Evolutionary conservation across 2,888 invertebrate genomes (phyloP), one percentile per base, ranked within the genome.

Genomic region (Drosophila pseudotakahashii): DNA sequence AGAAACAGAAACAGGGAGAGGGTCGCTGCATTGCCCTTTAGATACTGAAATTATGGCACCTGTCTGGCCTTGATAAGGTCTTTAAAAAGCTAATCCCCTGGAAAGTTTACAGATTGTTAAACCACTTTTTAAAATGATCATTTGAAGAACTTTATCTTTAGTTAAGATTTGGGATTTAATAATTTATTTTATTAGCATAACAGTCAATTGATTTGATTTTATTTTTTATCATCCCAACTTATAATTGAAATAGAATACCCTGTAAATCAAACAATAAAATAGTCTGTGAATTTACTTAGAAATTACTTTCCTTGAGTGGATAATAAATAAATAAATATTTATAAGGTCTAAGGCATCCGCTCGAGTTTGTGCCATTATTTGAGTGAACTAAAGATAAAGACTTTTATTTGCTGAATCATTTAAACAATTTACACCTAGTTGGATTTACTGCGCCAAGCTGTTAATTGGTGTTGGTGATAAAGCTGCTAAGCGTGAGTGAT

Each of bases 401-500:
- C 19, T n/a, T n/a, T 58, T 44, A 63, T 54, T 62, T 66, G 23
- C 7, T 13, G 23, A 62, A 47, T 71, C 71, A 57, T 26, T 63
- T 68, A 61, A 54, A 53, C 63, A 61, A 68, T 75, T 82, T 52
- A 47, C 72, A 75, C 62, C 6, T 72, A 37, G 44, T 61, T 78
- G 61, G 23, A 52, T 62, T 72, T 42, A 72, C 62, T n/a, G 13
- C 23, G 4, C 10, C 7, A 3, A 37, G 30, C 23, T 50, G 68
- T 50, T 53, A 60, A 68, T 53, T 26, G 16, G 7, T 41, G 44
- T 14, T 7, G 26, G 55, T 32, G 32, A 52, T 36, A 62, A 69
- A 52, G 52, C 60, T 41, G 32, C 9, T 52, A 19, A 41, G 30
- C 30, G 19, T 16, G 59, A 61, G 52, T 32, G 37, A 48, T 52